These are phyloP conservation scores for Silurus aristotelis DNA, from an alignment of 2,797 vertebrate species.

Conservation along the genomic window DNA sequence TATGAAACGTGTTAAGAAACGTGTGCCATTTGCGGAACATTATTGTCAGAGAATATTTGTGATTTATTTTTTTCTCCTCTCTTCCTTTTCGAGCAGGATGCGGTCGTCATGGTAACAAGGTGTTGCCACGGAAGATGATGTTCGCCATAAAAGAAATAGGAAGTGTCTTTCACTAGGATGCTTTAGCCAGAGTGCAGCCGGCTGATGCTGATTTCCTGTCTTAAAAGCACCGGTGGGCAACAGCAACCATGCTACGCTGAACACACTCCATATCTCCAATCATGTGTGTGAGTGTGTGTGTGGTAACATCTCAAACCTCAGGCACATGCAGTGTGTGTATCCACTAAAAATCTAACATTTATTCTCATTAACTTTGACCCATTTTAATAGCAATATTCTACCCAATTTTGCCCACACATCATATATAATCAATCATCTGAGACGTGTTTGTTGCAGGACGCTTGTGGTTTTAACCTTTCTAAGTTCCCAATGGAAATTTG, in stretches of 20 bases:
- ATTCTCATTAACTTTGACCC: background rate
- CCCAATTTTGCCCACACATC: background rate
- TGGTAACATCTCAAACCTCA: background rate
- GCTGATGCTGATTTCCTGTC: slow-evolving; percentile 1
- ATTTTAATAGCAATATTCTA: background rate
- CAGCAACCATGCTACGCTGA: background rate
- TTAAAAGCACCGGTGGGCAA: slow-evolving; percentile 7
- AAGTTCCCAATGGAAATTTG: background rate
- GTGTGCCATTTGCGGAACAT: background rate
- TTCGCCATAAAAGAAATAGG: slow-evolving; percentile 25
- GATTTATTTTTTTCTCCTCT: background rate
- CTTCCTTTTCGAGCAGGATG: slow-evolving; percentile 5
- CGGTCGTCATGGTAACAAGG: slow-evolving; percentile 44
- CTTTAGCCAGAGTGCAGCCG: slow-evolving; percentile 5
- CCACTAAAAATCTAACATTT: background rate
- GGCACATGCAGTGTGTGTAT: background rate
- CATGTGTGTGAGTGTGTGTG: background rate
- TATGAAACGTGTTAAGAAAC: background rate
- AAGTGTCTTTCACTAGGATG: background rate
- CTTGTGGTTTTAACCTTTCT: background rate
- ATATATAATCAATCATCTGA: background rate
- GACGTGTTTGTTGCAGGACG: background rate
- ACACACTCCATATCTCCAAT: background rate
- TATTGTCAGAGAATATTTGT: background rate
- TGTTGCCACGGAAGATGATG: slow-evolving; percentile 32